phyloP scores from a whole-genome alignment of 23 tunicate genomes.

The Halocynthia aurantium region DNA sequence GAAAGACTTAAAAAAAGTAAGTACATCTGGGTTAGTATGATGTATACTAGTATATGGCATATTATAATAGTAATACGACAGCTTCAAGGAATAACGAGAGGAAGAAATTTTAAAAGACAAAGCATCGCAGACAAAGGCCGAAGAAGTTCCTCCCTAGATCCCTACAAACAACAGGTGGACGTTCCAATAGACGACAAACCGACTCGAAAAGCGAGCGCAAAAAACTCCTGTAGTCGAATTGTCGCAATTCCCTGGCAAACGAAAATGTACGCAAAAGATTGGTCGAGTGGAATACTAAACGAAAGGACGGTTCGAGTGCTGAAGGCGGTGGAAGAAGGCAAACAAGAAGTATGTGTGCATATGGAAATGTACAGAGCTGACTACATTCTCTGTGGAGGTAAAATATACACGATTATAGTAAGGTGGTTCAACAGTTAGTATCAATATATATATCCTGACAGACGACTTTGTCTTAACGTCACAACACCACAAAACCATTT shows the following conservation, averaged over 20 bases:
- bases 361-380: conserved; percentile 14
- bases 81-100: conserved; percentile 17
- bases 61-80: not conserved
- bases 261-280: not conserved
- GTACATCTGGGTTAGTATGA: too few species aligned
- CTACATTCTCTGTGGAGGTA: conserved; percentile 30
- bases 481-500: too few species aligned
- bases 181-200: not conserved
- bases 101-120: conserved; percentile 3
- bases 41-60: not conserved
- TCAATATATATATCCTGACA: not conserved
- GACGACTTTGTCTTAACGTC: not conserved
- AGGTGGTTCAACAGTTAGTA: not conserved
- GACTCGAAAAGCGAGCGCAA: not conserved
- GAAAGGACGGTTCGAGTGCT: conserved; percentile 13
- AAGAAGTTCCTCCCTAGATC: conserved; percentile 21
- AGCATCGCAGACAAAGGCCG: conserved; percentile 5
- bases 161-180: not conserved
- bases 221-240: not conserved
- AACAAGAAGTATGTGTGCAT: conserved; percentile 14
- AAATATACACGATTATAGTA: not conserved
- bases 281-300: not conserved
- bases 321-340: conserved; percentile 6
- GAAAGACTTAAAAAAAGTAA: conserved; percentile 35
- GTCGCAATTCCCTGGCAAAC: conserved; percentile 5